Conservation (phyloP, 2,888 invertebrate genomes). For the Phyllotreta cruciferae region DNA sequence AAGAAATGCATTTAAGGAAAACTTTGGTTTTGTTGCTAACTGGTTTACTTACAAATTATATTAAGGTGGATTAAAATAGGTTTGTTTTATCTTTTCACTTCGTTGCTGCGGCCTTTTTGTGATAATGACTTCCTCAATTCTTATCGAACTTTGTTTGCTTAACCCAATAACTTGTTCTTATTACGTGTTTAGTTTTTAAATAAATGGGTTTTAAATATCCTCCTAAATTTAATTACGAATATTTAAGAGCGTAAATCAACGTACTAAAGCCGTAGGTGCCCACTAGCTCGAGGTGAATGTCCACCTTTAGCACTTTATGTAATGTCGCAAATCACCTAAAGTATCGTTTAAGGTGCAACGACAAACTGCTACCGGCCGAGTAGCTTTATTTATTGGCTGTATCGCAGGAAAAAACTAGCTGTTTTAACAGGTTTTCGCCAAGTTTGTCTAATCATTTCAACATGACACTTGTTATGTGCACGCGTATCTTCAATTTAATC, state of each 20-base stretch:
- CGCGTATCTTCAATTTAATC: background rate
- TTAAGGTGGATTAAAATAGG: too few relatives aligned
- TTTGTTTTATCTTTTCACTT: background rate
- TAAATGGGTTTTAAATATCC: too few relatives aligned
- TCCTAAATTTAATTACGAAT: too few relatives aligned
- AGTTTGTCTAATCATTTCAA: background rate
- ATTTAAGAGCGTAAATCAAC: too few relatives aligned
- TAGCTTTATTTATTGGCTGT: slow-evolving; percentile 1
- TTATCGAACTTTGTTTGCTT: slow-evolving; percentile 4
- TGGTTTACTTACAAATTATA: too few relatives aligned
- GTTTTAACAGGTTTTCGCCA: background rate
- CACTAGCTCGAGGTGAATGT: slow-evolving; percentile 11
- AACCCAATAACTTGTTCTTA: background rate
- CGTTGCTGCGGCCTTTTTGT: slow-evolving; percentile 16
- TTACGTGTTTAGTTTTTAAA: background rate
- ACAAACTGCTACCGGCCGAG: slow-evolving; percentile 6
- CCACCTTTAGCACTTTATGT: slow-evolving; percentile 1
- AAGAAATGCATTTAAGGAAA: too few relatives aligned
- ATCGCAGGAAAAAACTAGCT: background rate
- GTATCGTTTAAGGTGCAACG: slow-evolving; percentile 1
- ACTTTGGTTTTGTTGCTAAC: too few relatives aligned
- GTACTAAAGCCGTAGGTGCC: too few relatives aligned
- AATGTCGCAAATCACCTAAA: slow-evolving; percentile 11
- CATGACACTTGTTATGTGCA: background rate
- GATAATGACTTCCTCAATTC: slow-evolving; percentile 21